phyloP scores from a whole-genome alignment of 2,888 invertebrate species.

The Euclidia mi region DNA sequence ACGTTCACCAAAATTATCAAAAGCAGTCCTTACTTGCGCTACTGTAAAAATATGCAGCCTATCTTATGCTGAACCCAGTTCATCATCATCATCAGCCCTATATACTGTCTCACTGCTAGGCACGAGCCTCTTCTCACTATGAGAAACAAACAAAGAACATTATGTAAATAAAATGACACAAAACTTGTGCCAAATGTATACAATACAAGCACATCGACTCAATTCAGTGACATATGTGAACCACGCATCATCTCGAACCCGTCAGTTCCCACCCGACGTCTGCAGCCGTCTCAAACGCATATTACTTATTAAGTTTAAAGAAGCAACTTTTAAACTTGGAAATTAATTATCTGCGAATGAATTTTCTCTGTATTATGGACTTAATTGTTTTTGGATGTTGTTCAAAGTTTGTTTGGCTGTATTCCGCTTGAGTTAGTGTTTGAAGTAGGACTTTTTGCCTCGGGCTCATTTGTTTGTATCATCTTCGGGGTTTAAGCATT shows the following conservation, averaged over 20 bases:
- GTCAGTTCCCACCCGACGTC: slow-evolving; percentile 7
- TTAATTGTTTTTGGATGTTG: slow-evolving; percentile 56
- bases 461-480: slow-evolving; percentile 22
- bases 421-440: slow-evolving; percentile 46
- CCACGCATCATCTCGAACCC: slow-evolving; percentile 1
- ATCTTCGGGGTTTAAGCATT: slow-evolving; percentile 16
- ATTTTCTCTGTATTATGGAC: slow-evolving; percentile 53
- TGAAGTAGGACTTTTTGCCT: slow-evolving; percentile 46
- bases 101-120: too few species aligned
- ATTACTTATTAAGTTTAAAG: slow-evolving; percentile 48
- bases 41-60: too few species aligned
- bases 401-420: slow-evolving; percentile 51
- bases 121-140: too few species aligned
- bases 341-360: slow-evolving; percentile 59
- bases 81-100: too few species aligned
- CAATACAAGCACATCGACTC: slow-evolving; percentile 1
- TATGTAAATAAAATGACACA: background rate
- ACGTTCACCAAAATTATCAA: too few species aligned
- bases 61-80: too few species aligned
- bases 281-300: slow-evolving; percentile 41
- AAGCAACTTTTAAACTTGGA: slow-evolving; percentile 51
- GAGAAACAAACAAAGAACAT: too few species aligned
- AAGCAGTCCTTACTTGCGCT: too few species aligned
- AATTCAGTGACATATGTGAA: background rate
- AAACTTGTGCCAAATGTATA: background rate